Percentiles rank a stretch among this genome's conserved stretches.
Evolutionary conservation across 2,113 vertebrate genomes (phyloP).

Genomic region (Procapra przewalskii): DNA sequence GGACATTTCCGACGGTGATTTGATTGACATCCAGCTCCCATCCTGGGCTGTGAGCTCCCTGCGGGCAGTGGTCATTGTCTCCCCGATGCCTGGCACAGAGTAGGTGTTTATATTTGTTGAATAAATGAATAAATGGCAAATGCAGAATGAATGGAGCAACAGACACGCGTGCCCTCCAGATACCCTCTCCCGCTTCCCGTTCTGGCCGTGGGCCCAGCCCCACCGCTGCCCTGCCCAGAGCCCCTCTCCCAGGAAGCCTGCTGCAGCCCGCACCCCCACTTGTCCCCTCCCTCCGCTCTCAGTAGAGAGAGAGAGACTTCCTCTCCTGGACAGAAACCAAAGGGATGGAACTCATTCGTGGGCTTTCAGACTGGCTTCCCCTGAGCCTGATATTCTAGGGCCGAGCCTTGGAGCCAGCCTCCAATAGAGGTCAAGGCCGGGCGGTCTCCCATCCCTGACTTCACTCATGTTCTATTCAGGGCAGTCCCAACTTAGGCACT

Average conservation of each 20-base stretch:
- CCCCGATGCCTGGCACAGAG: neutral
- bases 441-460: neutral
- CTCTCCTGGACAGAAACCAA: neutral
- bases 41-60: neutral
- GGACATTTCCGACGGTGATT: neutral
- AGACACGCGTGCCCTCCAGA: neutral
- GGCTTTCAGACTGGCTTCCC: neutral
- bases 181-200: rapidly evolving
- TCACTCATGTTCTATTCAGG: neutral
- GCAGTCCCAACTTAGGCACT: neutral
- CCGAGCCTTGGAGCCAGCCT: neutral
- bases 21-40: neutral
- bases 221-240: neutral
- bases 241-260: neutral
- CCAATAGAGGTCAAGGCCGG: neutral
- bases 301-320: neutral
- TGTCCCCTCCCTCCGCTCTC: neutral
- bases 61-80: neutral
- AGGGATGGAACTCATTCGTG: rapidly evolving
- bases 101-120: neutral
- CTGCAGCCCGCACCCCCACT: neutral
- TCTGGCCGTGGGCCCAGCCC: neutral
- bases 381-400: neutral
- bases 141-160: neutral
- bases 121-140: neutral